A percentile compares a stretch with the other conserved stretches of the same genome.
phyloP scores from a whole-genome alignment of 2,888 invertebrate genomes.

The Cylindroiulus punctatus region DNA sequence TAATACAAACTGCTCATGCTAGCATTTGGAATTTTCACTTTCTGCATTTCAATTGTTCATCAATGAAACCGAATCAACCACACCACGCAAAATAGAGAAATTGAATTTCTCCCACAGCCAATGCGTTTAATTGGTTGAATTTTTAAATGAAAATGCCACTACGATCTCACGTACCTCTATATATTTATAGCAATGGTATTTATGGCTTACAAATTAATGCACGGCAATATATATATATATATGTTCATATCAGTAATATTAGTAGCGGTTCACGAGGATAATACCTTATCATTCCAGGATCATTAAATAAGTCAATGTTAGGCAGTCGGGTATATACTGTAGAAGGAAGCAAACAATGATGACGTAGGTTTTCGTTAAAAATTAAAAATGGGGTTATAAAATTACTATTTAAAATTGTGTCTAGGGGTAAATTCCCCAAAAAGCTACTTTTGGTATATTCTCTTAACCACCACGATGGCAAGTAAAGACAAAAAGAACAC shows the following conservation, averaged over 20 bases:
- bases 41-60: background rate
- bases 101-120: constrained; percentile 37
- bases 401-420: constrained; percentile 21
- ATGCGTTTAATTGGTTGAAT: constrained; percentile 45
- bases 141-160: constrained; percentile 44
- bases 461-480: background rate
- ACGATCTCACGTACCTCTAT: background rate
- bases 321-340: background rate
- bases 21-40: constrained; percentile 39
- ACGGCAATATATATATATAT: constrained; percentile 14
- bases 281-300: constrained; percentile 16
- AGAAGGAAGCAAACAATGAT: constrained; percentile 12
- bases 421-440: background rate
- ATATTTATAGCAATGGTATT: background rate
- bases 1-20: background rate
- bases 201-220: constrained; percentile 30
- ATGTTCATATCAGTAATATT: background rate
- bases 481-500: constrained; percentile 10
- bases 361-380: background rate
- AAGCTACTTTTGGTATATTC: background rate
- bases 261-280: background rate
- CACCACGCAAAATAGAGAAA: constrained; percentile 45
- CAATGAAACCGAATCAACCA: constrained; percentile 45
- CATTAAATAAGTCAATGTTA: background rate
- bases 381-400: background rate